Percentiles rank a stretch among this genome's conserved stretches.
Conservation (phyloP, 2,797 vertebrate species). For the Ctenopoma kingsleyae region DNA sequence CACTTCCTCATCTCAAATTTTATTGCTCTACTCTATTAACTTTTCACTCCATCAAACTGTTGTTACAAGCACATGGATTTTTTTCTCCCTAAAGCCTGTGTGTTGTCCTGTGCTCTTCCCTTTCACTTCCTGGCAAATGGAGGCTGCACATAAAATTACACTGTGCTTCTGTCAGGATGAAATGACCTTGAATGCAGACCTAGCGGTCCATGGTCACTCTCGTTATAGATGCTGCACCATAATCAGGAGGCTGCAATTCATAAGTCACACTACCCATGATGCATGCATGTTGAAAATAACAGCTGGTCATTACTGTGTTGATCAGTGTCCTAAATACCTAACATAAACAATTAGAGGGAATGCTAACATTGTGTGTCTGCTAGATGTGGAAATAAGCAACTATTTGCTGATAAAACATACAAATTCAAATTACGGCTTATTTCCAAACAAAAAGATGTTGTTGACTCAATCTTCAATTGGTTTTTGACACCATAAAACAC, state of each 20-base stretch:
- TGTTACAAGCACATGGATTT: not conserved
- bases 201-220: conserved; percentile 30
- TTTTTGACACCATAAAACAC: not conserved
- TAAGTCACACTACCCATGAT: not conserved
- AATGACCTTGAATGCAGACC: conserved; percentile 40
- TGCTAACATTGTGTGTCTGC: no score
- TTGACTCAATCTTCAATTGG: not conserved
- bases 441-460: not conserved
- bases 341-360: no score
- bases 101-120: conserved; percentile 5
- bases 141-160: conserved; percentile 25
- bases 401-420: not conserved
- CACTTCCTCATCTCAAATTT: not conserved
- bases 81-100: not conserved
- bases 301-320: conserved; percentile 30
- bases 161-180: conserved; percentile 19
- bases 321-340: not conserved
- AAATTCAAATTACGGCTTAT: not conserved
- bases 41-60: not conserved
- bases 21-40: not conserved
- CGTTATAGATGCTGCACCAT: conserved; percentile 24
- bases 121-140: conserved; percentile 32
- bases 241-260: conserved; percentile 16
- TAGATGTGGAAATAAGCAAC: no score
- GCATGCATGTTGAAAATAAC: conserved; percentile 27